phyloP scores from a whole-genome alignment of 2,888 invertebrate genomes.

The Auanema sp. region DNA sequence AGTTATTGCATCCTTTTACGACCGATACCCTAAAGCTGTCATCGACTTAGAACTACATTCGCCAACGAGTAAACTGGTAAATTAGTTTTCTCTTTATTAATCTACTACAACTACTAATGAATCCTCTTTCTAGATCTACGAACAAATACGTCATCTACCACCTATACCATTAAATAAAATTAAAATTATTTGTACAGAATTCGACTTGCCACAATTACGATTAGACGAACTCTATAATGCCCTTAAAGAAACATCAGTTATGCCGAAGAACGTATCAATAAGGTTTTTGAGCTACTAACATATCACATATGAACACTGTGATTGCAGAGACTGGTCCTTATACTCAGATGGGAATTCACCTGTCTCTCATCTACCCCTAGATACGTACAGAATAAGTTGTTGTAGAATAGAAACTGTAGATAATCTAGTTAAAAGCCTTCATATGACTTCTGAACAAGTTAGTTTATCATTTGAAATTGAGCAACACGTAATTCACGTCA shows the following conservation, averaged over 20 bases:
- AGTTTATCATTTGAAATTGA: too few species aligned
- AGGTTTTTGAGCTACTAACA: conserved; percentile 17
- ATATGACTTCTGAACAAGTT: conserved; percentile 24
- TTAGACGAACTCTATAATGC: conserved; percentile 35
- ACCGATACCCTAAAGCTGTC: conserved; percentile 35
- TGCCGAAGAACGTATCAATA: conserved; percentile 42
- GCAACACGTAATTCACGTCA: background rate
- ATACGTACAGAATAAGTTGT: conserved; percentile 38
- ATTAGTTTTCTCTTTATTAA: background rate
- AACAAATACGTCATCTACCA: conserved; percentile 34
- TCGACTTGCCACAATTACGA: conserved; percentile 38
- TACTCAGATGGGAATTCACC: conserved; percentile 41
- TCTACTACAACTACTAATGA: too few species aligned
- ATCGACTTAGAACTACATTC: conserved; percentile 43
- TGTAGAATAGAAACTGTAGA: conserved; percentile 46
- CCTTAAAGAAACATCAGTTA: conserved; percentile 34
- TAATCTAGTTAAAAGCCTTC: conserved; percentile 29
- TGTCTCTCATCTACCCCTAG: conserved; percentile 35
- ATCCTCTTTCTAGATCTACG: conserved; percentile 26
- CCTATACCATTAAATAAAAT: conserved; percentile 35
- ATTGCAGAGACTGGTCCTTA: conserved; percentile 43
- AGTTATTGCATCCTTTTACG: conserved; percentile 32
- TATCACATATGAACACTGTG: too few species aligned
- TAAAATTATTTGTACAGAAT: conserved; percentile 46
- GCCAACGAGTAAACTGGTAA: conserved; percentile 24